Evolutionary conservation across 2,113 vertebrate species (phyloP).

Genomic region (Fregata magnificens): DNA sequence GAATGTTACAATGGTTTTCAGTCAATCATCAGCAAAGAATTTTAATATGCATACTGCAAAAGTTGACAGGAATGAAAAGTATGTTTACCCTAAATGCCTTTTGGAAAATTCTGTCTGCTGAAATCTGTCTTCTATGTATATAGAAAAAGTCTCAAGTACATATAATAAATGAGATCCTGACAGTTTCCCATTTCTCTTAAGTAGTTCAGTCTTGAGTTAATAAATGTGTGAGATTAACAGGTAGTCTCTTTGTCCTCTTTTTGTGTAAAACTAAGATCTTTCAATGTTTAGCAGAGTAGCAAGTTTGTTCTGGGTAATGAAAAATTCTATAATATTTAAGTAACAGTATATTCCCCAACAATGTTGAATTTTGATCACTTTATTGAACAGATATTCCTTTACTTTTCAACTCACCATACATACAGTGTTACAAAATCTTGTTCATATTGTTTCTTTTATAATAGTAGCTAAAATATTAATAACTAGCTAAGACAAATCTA

Average conservation of each 20-base stretch:
- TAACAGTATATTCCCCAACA: not conserved
- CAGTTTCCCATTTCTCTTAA: not conserved
- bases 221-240: not conserved
- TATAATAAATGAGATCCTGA: not conserved
- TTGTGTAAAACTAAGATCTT: not conserved
- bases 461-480: not conserved
- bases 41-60: not conserved
- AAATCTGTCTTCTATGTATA: not conserved
- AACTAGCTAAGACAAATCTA: not conserved
- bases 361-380: not conserved
- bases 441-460: not conserved
- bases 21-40: not conserved
- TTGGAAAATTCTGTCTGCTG: not conserved
- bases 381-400: not conserved
- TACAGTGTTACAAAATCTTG: not conserved
- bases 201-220: not conserved
- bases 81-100: not conserved
- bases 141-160: not conserved
- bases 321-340: not conserved
- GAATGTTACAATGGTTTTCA: not conserved
- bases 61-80: not conserved
- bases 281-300: not conserved
- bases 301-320: not conserved
- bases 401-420: not conserved
- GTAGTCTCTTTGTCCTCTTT: not conserved